A percentile compares a stretch with the other conserved stretches of the same genome.
Evolutionary conservation across 2,888 invertebrate genomes (phyloP).

Genomic region (Lasioglossum calceatum): DNA sequence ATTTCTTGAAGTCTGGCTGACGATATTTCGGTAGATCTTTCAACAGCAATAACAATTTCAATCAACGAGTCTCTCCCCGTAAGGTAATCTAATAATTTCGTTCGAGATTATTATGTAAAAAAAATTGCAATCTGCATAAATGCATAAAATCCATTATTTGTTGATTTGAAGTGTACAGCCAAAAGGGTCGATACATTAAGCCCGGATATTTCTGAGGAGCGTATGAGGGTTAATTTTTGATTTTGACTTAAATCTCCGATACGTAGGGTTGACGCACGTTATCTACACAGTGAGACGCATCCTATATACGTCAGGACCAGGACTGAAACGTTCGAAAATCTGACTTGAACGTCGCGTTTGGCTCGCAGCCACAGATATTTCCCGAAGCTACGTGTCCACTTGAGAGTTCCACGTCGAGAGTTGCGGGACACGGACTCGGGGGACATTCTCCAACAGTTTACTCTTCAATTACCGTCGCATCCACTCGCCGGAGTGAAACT

Average conservation of each 20-base stretch:
- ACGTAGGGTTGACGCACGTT: neutral
- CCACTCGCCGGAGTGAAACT: neutral
- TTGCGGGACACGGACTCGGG: neutral
- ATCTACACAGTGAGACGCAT: neutral
- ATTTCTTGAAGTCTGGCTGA: too few relatives aligned
- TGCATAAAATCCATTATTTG: too few relatives aligned
- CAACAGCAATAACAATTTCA: too few relatives aligned
- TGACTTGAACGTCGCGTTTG: neutral
- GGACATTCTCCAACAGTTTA: constrained; percentile 12
- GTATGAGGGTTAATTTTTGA: too few relatives aligned
- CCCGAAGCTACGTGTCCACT: constrained; percentile 10
- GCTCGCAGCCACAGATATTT: neutral
- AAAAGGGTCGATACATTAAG: too few relatives aligned
- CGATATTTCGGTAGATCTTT: too few relatives aligned
- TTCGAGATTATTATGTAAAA: neutral
- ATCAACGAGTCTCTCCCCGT: too few relatives aligned
- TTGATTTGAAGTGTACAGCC: too few relatives aligned
- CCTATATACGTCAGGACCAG: neutral
- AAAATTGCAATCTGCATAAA: too few relatives aligned
- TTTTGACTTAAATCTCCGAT: neutral
- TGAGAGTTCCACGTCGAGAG: neutral
- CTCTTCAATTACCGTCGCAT: constrained; percentile 15
- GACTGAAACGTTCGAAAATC: neutral
- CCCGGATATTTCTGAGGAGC: too few relatives aligned
- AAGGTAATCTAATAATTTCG: neutral